Evolutionary conservation across 2,797 vertebrate genomes (phyloP).

Genomic region (Cuculus canorus): DNA sequence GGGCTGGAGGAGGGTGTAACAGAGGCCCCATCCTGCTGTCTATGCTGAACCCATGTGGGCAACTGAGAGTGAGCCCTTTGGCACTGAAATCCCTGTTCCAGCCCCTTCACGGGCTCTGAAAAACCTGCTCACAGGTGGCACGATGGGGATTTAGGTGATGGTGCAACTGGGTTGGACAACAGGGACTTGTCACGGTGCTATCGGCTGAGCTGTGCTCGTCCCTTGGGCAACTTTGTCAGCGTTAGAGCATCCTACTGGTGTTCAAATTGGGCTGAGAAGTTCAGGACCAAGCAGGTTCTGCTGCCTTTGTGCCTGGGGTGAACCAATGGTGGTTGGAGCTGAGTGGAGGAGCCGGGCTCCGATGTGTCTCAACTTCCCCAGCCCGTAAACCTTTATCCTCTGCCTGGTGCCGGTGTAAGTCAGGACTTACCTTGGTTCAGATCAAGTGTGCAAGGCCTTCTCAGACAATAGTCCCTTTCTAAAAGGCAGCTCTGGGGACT

Average conservation of each 20-base stretch:
- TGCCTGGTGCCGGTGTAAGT: background rate
- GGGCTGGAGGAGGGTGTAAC: background rate
- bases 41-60: accelerated
- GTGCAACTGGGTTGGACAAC: background rate
- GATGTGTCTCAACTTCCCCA: background rate
- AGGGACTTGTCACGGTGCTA: background rate
- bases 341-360: background rate
- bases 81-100: accelerated
- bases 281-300: background rate
- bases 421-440: constrained; percentile 10
- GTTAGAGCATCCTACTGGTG: background rate
- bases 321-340: background rate
- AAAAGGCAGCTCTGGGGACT: constrained; percentile 50
- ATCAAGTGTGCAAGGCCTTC: constrained; percentile 11
- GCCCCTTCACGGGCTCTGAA: background rate
- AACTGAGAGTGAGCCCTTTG: background rate
- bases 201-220: background rate
- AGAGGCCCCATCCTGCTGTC: background rate
- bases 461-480: constrained; percentile 73
- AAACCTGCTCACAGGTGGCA: accelerated
- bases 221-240: background rate
- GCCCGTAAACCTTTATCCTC: background rate
- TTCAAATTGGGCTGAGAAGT: background rate
- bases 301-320: background rate
- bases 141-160: background rate